Percentiles rank a stretch among this genome's conserved stretches.
These are phyloP conservation scores for Mallotus villosus DNA, from an alignment of 2,797 vertebrate species.

Conservation along the genomic window DNA sequence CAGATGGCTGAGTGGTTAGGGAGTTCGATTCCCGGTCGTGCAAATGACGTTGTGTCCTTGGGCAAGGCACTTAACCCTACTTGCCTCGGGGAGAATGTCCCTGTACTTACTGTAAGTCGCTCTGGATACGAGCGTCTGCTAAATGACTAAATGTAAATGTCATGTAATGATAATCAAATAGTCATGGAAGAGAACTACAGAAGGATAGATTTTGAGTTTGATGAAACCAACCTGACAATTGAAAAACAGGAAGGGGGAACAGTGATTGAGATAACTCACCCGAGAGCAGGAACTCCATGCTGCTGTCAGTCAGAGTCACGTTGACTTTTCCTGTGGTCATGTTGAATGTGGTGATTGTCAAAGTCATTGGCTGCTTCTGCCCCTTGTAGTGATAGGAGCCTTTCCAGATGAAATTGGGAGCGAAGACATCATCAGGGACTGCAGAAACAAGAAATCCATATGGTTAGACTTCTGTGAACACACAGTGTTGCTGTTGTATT, in stretches of 20 bases:
- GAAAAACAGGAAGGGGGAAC: conserved; percentile 31
- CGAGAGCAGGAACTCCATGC: conserved; percentile 89
- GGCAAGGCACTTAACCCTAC: too few relatives aligned
- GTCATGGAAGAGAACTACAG: conserved; percentile 44
- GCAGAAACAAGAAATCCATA: conserved; percentile 29
- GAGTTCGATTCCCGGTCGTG: too few relatives aligned
- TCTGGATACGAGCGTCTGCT: too few relatives aligned
- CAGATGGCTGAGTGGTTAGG: too few relatives aligned
- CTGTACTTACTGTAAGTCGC: too few relatives aligned
- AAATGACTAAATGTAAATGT: too few relatives aligned
- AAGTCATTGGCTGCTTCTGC: conserved; percentile 91
- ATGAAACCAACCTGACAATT: neutral
- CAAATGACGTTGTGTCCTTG: too few relatives aligned
- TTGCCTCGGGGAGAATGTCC: too few relatives aligned
- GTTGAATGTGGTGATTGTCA: conserved; percentile 91
- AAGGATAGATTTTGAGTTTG: neutral
- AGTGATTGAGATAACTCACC: conserved; percentile 78
- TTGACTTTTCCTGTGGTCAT: conserved; percentile 90
- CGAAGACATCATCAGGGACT: conserved; percentile 96
- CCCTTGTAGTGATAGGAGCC: conserved; percentile 94
- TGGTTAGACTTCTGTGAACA: neutral
- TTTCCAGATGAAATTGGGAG: conserved; percentile 95
- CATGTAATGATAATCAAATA: conserved; percentile 57
- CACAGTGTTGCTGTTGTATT: too few relatives aligned
- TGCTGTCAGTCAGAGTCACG: conserved; percentile 88